Evolutionary conservation across 2,888 invertebrate genomes (phyloP), one percentile per base, ranked within the genome.

Genomic region (Eudasyphora cyanicolor): DNA sequence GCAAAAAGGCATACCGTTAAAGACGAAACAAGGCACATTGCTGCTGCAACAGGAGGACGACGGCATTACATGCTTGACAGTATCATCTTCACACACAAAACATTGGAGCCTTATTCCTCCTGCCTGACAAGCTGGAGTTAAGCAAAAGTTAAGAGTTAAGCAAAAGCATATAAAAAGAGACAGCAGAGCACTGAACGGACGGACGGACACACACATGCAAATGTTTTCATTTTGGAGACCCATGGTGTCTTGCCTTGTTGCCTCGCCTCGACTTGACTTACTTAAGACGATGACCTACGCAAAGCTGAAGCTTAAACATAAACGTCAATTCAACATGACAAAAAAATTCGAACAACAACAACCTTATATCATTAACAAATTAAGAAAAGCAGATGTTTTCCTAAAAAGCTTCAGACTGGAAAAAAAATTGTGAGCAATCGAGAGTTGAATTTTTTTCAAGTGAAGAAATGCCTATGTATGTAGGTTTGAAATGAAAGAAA

Each of bases 201-300:
- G 49, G 49, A 69, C 57, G 79, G 76, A 57, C 29, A 45, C 19
- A 83, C 77, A 81, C 69, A 80, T 83, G 79, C 79, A 77, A 83
- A 84, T 84, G 57, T 76, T 24, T 64, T 76, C 70, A 82, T 85
- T 88, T 86, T 83, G 87, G 85, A 88, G 86, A 85, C 81, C 85
- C 87, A 87, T 86, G 83, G 82, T 84, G 86, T 86, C 85, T 86
- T 85, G 76, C 73, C 57, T 76, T 82, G 84, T 14, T 45, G 24
- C 27, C 1, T 49, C 17, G 45, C 45, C 49, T 17, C n/a, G 45
- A 45, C n/a, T n/a, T 45, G 45, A 14, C 51, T 71, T 71, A 24
- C 45, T 45, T 45, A 76, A 75, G 71, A 84, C 87, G 88, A 89
- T 90, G 90, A 90, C 90, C 90, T 90, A 90, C 90, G 90, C 89